Base-by-base conservation (phyloP, 1,140 invertebrate genomes). In the Zaprionus taronus region DNA sequence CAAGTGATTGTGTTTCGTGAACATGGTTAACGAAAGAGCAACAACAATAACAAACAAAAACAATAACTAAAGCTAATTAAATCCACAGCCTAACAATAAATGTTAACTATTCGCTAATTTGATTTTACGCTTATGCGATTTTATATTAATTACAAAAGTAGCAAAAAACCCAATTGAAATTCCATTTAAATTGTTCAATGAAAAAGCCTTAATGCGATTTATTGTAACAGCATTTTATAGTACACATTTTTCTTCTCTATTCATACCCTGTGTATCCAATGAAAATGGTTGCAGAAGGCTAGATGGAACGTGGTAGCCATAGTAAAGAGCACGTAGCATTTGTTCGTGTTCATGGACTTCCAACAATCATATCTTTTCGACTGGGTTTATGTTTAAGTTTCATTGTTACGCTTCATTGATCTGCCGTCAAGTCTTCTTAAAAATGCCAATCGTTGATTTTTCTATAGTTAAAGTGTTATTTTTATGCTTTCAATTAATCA, bases 211-310 rank as follows among this genome's bases (percentile, higher is more conserved):
- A 75, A 55, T 65, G 31, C 49, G 22, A 58, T 58, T 57, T 11
- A 38, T 55, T 58, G 44, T 57, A 63, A 31, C 70, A 65, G 62
- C 75, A 71, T 53, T 70, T 69, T 74, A 47, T 66, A 66, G 22
- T 34, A 51, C 12, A 49, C 4, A 63, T 15, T 56, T 56, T 56
- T 15, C 6, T 12, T 26, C 31, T 17, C 47, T 14, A 22, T 24
- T 4, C 17, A 51, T 51, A 51, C 20, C 4, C 20, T 14, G 20
- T 47, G 41, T 17, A 47, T 17, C 0, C 20, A 51, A 24, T 51
- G 41, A 47, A 51, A 22, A 51, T 24, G 9, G 9, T n/a, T n/a
- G 14, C n/a, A 41, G 47, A 17, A 20, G 38, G 38, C 14, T 15
- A n/a, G 9, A 11, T 34, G 31, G 31, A 34, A 34, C 31, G 9